phyloP scores from a whole-genome alignment of 2,888 invertebrate species.

The Cataglyphis albicans region DNA sequence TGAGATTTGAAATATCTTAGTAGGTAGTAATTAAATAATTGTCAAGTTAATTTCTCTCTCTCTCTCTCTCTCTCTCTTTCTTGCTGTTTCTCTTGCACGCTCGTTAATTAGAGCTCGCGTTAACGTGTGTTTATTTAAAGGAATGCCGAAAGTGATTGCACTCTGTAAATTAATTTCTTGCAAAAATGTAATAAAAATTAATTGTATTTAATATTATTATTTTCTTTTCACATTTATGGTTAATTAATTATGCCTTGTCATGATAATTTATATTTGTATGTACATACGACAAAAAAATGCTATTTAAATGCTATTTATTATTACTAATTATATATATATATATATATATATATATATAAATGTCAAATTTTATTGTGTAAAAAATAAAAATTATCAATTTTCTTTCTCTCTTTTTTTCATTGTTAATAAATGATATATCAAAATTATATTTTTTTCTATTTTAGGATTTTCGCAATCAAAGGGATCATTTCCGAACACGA shows the following conservation, averaged over 20 bases:
- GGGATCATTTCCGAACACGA: constrained; percentile 81
- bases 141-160: constrained; percentile 2
- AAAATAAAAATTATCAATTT: too few relatives aligned
- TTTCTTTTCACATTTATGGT: background rate
- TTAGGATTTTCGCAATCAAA: constrained; percentile 84
- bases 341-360: background rate
- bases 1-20: constrained; percentile 65
- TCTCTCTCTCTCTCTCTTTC: background rate
- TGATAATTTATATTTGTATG: background rate
- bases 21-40: constrained; percentile 67
- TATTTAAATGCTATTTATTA: background rate
- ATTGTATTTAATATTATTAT: background rate
- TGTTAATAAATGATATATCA: background rate
- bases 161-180: background rate
- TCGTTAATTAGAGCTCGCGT: constrained; percentile 63
- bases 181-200: background rate
- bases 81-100: background rate
- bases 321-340: too few relatives aligned
- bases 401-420: background rate
- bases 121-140: constrained; percentile 45
- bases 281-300: background rate
- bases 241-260: background rate
- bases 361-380: too few relatives aligned
- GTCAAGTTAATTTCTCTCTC: constrained; percentile 61
- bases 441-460: constrained; percentile 71